phyloP scores from a whole-genome alignment of 2,888 invertebrate genomes.

The Scaptomyza reducta region DNA sequence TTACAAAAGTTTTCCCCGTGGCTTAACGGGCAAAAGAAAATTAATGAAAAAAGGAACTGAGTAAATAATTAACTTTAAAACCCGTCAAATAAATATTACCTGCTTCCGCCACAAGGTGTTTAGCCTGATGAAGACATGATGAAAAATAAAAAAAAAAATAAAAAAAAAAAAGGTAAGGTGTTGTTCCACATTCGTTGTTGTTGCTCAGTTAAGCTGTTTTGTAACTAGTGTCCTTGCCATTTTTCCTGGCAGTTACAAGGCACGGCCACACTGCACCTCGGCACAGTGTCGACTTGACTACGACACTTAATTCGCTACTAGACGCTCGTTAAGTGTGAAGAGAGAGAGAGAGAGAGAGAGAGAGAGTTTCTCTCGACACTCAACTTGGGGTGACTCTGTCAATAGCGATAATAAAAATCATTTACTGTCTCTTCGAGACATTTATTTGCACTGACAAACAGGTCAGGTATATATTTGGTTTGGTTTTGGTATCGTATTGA shows the following conservation, averaged over 20 bases:
- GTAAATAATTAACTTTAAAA: conserved; percentile 1
- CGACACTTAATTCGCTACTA: conserved; percentile 1
- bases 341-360: background rate
- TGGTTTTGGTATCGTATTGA: background rate
- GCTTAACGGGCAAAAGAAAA: background rate
- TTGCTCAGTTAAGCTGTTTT: no score
- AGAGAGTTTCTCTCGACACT: conserved; percentile 11
- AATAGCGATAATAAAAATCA: conserved; percentile 66
- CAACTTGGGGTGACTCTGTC: conserved; percentile 35
- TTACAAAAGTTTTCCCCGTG: background rate
- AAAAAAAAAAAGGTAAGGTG: background rate
- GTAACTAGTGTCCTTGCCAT: background rate
- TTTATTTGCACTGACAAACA: background rate
- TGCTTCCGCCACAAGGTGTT: background rate
- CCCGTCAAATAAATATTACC: conserved; percentile 5
- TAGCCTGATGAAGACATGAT: background rate
- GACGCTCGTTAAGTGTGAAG: background rate
- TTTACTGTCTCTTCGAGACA: conserved; percentile 46
- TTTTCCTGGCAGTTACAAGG: background rate
- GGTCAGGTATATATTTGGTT: conserved; percentile 1
- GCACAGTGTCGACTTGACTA: background rate
- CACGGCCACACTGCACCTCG: background rate
- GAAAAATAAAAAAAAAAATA: background rate
- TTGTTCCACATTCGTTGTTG: background rate
- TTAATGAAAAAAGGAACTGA: background rate